Evolutionary conservation across 2,888 invertebrate species (phyloP).

Genomic region (Caenorhabditis wallacei): DNA sequence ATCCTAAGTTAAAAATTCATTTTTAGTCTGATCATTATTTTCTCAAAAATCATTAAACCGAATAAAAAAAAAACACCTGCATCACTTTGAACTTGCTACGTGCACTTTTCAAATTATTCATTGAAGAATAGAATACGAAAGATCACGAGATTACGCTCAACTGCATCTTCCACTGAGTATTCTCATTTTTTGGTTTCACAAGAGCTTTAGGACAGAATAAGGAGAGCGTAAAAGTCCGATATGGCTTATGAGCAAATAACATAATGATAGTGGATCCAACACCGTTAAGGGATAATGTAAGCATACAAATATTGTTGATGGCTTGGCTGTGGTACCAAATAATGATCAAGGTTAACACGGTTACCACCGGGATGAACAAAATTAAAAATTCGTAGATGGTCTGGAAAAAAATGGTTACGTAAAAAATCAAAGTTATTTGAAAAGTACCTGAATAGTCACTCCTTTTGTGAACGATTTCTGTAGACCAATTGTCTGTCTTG

Average conservation of each 20-base stretch:
- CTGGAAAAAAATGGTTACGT: too few species aligned
- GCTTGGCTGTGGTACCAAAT: slow-evolving; percentile 18
- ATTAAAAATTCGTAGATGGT: slow-evolving; percentile 20
- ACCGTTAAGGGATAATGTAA: slow-evolving; percentile 17
- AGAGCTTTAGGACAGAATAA: not conserved
- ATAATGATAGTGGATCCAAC: slow-evolving; percentile 30
- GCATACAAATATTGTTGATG: slow-evolving; percentile 15
- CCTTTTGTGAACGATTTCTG: slow-evolving; percentile 23
- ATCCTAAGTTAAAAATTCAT: too few species aligned
- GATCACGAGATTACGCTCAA: slow-evolving; percentile 2
- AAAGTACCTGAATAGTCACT: slow-evolving; percentile 10
- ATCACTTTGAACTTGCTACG: not conserved
- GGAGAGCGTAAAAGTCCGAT: slow-evolving; percentile 20
- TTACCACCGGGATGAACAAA: not conserved
- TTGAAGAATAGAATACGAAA: not conserved
- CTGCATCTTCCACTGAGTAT: not conserved
- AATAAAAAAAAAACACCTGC: too few species aligned
- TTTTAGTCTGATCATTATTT: too few species aligned
- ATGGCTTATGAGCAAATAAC: slow-evolving; percentile 35
- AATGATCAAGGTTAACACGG: not conserved
- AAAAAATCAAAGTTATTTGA: too few species aligned
- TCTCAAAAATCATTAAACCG: too few species aligned
- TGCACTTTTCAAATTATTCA: not conserved
- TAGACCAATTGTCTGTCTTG: not conserved
- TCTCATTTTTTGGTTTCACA: not conserved